phyloP scores from a whole-genome alignment of 2,113 vertebrate species.

The Chionis minor region DNA sequence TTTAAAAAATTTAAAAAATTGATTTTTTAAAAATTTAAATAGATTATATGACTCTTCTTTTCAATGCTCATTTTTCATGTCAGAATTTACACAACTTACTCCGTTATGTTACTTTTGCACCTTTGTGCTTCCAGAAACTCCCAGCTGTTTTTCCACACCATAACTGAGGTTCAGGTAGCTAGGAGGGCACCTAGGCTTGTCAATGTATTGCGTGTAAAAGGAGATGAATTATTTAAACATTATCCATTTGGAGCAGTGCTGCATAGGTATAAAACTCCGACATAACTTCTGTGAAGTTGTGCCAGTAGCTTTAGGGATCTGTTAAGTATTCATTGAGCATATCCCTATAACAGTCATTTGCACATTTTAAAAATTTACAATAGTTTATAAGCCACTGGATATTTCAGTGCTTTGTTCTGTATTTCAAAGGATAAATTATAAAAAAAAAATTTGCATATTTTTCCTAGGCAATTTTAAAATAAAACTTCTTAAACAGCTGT shows the following conservation, averaged over 20 bases:
- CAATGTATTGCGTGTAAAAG: neutral
- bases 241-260: slow-evolving; percentile 9
- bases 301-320: slow-evolving; percentile 24
- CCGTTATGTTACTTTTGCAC: neutral
- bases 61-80: neutral
- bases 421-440: neutral
- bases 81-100: neutral
- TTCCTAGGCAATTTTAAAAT: neutral
- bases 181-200: neutral
- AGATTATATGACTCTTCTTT: neutral
- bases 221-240: slow-evolving; percentile 31
- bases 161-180: neutral
- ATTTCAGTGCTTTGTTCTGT: neutral
- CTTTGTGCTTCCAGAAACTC: neutral
- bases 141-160: neutral
- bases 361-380: neutral
- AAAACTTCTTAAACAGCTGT: neutral
- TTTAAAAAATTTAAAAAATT: neutral
- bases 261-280: slow-evolving; percentile 9
- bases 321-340: neutral
- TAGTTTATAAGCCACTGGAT: neutral
- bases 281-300: neutral
- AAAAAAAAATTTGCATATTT: neutral
- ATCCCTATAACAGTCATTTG: neutral
- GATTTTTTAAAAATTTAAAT: neutral